Evolutionary conservation across 2,113 vertebrate genomes (phyloP).

Genomic region (Deroptyus accipitrinus): DNA sequence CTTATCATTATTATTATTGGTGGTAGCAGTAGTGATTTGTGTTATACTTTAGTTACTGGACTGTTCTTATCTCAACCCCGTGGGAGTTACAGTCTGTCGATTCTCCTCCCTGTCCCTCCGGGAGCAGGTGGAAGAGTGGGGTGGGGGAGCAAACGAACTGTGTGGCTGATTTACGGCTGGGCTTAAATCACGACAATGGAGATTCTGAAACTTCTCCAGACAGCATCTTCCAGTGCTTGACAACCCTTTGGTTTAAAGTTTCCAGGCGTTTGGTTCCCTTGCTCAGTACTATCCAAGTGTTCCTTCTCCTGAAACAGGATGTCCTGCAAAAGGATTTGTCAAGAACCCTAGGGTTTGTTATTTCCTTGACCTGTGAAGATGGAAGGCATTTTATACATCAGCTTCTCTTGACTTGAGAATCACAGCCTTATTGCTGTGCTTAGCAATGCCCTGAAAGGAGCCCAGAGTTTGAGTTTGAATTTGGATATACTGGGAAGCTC

Average conservation of each 20-base stretch:
- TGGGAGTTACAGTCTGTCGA: no score
- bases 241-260: background rate
- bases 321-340: background rate
- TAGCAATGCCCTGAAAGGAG: background rate
- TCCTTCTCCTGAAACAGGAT: background rate
- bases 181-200: no score
- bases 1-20: no score
- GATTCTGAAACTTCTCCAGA: background rate
- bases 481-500: background rate
- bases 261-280: background rate
- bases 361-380: background rate
- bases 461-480: background rate
- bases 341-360: background rate
- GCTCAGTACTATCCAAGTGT: background rate
- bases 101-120: no score
- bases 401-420: background rate
- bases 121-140: no score
- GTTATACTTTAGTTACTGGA: no score
- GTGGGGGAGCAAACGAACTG: no score
- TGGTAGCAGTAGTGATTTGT: no score
- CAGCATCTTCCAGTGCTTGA: background rate
- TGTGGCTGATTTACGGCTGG: no score
- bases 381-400: background rate
- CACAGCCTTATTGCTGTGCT: background rate
- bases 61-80: no score